phyloP scores from a whole-genome alignment of 1,140 invertebrate genomes.

The Temnothorax nylanderi region DNA sequence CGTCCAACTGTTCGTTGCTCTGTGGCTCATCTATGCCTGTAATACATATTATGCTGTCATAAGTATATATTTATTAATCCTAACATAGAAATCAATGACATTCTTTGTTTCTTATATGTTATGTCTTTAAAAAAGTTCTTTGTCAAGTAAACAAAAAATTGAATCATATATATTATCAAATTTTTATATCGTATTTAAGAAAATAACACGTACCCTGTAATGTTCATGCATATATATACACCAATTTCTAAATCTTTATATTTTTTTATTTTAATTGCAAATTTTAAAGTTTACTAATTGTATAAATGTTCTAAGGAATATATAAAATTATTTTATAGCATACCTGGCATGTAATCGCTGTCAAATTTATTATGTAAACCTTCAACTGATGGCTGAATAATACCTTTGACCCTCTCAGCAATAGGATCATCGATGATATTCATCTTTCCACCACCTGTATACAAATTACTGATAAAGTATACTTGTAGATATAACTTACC shows the following conservation, averaged over 20 bases:
- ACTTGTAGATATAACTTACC: too few relatives aligned
- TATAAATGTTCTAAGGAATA: background rate
- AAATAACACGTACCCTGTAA: too few relatives aligned
- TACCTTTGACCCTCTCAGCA: background rate
- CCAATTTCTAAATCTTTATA: too few relatives aligned
- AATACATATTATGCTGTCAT: background rate
- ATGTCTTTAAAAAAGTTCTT: too few relatives aligned
- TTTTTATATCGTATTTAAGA: too few relatives aligned
- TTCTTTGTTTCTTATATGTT: too few relatives aligned
- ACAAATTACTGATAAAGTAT: background rate
- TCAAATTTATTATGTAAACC: background rate
- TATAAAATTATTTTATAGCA: background rate
- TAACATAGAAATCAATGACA: background rate
- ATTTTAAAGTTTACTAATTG: too few relatives aligned
- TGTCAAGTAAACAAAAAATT: too few relatives aligned
- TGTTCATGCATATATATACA: too few relatives aligned
- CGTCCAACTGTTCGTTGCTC: background rate
- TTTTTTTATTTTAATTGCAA: too few relatives aligned
- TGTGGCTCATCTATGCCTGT: background rate
- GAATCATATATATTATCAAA: too few relatives aligned
- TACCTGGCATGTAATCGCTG: background rate
- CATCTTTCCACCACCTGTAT: background rate
- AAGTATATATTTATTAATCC: background rate
- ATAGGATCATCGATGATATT: background rate
- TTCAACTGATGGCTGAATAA: background rate